phyloP scores from a whole-genome alignment of 1,140 invertebrate species.

The Rhopalosiphum padi region DNA sequence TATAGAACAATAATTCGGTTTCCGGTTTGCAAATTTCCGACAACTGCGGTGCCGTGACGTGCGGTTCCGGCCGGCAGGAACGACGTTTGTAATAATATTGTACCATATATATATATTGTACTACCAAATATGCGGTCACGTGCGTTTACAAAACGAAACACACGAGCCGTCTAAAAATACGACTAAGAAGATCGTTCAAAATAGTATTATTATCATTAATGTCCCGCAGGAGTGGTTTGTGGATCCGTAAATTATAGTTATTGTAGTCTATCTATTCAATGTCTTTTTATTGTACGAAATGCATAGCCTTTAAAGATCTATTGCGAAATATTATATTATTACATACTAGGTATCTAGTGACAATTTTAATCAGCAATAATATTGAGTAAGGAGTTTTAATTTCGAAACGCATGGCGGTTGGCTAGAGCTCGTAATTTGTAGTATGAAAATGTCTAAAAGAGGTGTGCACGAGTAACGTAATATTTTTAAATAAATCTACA shows the following conservation, averaged over 20 bases:
- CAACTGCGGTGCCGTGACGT: not conserved
- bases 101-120: not conserved
- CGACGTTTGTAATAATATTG: not conserved
- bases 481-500: not conserved
- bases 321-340: too few species aligned
- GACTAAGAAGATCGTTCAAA: not conserved
- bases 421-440: not conserved
- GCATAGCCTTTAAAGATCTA: too few species aligned
- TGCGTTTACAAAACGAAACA: not conserved
- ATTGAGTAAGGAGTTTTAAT: too few species aligned
- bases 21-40: constrained; percentile 25
- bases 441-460: too few species aligned
- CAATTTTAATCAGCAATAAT: not conserved
- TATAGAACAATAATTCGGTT: not conserved
- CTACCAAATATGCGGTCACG: not conserved
- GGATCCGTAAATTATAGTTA: too few species aligned
- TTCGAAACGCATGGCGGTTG: too few species aligned
- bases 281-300: too few species aligned
- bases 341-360: too few species aligned
- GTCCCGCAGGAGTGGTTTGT: too few species aligned
- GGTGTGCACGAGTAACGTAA: not conserved
- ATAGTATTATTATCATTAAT: too few species aligned
- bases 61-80: not conserved
- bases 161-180: not conserved
- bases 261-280: too few species aligned